Evolutionary conservation across 1,140 invertebrate genomes (phyloP), one percentile per base, ranked within the genome.

Genomic region (Luehdorfia chinensis): DNA sequence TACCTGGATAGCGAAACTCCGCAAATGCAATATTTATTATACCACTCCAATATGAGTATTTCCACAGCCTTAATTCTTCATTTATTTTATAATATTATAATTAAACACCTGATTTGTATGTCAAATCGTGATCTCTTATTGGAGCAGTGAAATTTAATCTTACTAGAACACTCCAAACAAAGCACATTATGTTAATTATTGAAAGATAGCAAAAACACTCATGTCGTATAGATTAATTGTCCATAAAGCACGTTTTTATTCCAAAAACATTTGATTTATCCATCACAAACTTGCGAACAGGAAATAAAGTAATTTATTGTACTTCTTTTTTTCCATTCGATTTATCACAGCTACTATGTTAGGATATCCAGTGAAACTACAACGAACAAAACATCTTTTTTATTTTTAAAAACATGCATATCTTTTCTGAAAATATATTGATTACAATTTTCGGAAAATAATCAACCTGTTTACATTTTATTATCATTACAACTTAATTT

Each of bases 331-430:
- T n/a, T n/a, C n/a, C n/a, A n/a, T n/a, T n/a, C n/a, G n/a, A n/a
- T n/a, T n/a, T n/a, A n/a, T n/a, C n/a, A n/a, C n/a, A 69, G 61
- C 56, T 44, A 31, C 58, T 27, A 39, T 65, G 65, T 84, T 79
- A 84, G 74, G 76, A 55, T 59, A 69, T 67, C 66, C 61, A 84
- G 63, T 81, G 77, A 84, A 84, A 84, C 77, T 69, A 83, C 76
- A 75, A 71, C 75, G 66, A 84, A 84, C 80, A 84, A 79, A 84
- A 83, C 75, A 84, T 69, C 53, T 59, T 62, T 55, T 53, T 37
- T 83, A 81, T 80, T 80, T 84, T 80, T 58, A 56, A 67, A 52
- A 75, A 84, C 77, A 84, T 81, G 75, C 76, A 66, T 64, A 23
- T 2, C 12, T 41, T 15, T 50, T 66, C 62, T 63, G 66, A 73